Evolutionary conservation across 2,888 invertebrate species (phyloP).

Genomic region (Idaea biselata): DNA sequence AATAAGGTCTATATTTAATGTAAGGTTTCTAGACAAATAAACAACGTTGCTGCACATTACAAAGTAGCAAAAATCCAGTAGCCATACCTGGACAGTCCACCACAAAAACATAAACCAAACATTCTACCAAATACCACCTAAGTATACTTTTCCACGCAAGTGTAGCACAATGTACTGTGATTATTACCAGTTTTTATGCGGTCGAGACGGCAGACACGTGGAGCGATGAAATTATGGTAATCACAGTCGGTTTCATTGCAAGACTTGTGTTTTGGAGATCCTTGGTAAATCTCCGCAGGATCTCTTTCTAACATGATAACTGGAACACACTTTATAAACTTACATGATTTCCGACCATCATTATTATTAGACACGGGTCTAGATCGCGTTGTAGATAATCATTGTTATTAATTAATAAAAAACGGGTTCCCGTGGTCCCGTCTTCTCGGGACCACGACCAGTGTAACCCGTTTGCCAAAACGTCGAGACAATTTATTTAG

Average conservation of each 20-base stretch:
- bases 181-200: constrained; percentile 76
- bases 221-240: constrained; percentile 78
- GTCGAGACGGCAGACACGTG: constrained; percentile 71
- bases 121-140: not conserved
- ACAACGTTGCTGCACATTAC: not conserved
- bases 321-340: too few species aligned
- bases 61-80: not conserved
- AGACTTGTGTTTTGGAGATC: constrained; percentile 59
- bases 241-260: constrained; percentile 68
- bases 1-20: not conserved
- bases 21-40: not conserved
- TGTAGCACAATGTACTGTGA: constrained; percentile 65
- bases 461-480: too few species aligned
- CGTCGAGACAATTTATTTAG: too few species aligned
- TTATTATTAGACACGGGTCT: too few species aligned
- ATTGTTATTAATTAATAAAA: too few species aligned
- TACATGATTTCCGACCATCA: too few species aligned
- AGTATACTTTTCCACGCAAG: constrained; percentile 34
- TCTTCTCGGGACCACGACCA: too few species aligned
- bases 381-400: too few species aligned
- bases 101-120: not conserved
- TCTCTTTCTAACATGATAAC: not conserved
- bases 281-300: constrained; percentile 17
- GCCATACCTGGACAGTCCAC: not conserved
- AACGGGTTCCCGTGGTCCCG: too few species aligned